Base-by-base conservation (phyloP, 2,113 vertebrate genomes). In the Phrynosoma blainvillii region DNA sequence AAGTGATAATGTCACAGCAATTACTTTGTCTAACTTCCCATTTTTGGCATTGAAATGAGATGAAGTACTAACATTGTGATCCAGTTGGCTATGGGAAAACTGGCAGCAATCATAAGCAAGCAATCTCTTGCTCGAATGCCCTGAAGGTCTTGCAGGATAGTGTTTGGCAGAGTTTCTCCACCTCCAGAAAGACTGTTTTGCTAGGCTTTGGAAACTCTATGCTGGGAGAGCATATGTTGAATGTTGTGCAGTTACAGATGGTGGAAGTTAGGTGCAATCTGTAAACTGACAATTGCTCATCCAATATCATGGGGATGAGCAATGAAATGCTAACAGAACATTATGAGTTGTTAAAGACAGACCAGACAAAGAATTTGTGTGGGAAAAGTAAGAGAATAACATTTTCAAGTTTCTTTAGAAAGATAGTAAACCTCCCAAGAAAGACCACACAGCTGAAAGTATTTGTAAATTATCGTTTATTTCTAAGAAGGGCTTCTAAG, bases 211-310 rank as follows among this genome's bases (percentile, higher is more conserved):
- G 70, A n/a, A 13, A 79, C 40, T 68, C 71, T 66, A 7, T 25
- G 79, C 76, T 32, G 77, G 81, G 76, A 87, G 62, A 85, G 80
- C 90, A 84, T 90, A 90, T 90, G 90, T 79, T 54, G 25, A 79
- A 13, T 90, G 80, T 68, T 0, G 11, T 87, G 79, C n/a, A 4
- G 84, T 23, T 84, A 83, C 93, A 95, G 92, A 91, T 88, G 93
- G 93, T 9, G 23, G 74, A n/a, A 81, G 79, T n/a, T 92, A 92
- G 91, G 91, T 93, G n/a, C n/a, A 47, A 47, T 86, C 74, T 86
- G 71, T 82, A 91, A 89, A 81, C 77, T 89, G 90, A 78, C 2
- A 86, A 90, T 87, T 4, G 93, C 94, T 85, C 86, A 79, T 56
- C 73, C 89, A 42, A 79, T 42, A 83, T 68, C 68, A 89, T 47